Evolutionary conservation across 2,888 invertebrate species (phyloP).

Genomic region (Tiphia femorata): DNA sequence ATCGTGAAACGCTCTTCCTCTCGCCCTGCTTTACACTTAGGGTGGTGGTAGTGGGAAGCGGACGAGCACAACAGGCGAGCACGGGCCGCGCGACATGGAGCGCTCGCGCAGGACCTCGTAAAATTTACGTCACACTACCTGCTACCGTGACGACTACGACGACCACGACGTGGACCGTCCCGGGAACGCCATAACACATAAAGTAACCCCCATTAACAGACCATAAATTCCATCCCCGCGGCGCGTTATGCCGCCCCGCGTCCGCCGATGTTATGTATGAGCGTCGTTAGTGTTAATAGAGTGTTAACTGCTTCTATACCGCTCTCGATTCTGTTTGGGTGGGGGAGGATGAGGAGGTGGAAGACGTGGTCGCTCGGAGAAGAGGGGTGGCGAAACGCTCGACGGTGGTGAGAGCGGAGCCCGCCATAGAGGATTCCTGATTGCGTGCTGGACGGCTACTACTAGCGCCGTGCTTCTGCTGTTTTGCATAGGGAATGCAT

Average conservation of each 20-base stretch:
- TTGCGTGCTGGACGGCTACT: conserved; percentile 55
- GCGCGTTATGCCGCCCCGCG: conserved; percentile 42
- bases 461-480: conserved; percentile 58
- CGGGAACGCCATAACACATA: conserved; percentile 58
- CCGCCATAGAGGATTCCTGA: conserved; percentile 41
- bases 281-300: conserved; percentile 69
- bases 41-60: too few relatives aligned
- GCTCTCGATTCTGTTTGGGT: conserved; percentile 68
- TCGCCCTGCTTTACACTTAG: too few relatives aligned
- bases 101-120: conserved; percentile 40
- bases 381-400: conserved; percentile 12
- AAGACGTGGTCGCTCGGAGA: conserved; percentile 43
- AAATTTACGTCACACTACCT: conserved; percentile 55
- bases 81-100: too few relatives aligned
- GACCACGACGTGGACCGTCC: conserved; percentile 28
- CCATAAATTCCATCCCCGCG: conserved; percentile 63
- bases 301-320: conserved; percentile 68
- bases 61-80: too few relatives aligned
- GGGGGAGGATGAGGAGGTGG: conserved; percentile 66
- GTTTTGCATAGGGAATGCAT: conserved; percentile 65
- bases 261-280: conserved; percentile 65
- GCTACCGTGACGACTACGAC: conserved; percentile 48
- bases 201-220: conserved; percentile 66
- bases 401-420: conserved; percentile 26
- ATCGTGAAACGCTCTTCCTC: too few relatives aligned